A percentile compares a stretch with the other conserved stretches of the same genome.
Conservation (phyloP, 2,888 invertebrate genomes). For the Caenorhabditis auriculariae region DNA sequence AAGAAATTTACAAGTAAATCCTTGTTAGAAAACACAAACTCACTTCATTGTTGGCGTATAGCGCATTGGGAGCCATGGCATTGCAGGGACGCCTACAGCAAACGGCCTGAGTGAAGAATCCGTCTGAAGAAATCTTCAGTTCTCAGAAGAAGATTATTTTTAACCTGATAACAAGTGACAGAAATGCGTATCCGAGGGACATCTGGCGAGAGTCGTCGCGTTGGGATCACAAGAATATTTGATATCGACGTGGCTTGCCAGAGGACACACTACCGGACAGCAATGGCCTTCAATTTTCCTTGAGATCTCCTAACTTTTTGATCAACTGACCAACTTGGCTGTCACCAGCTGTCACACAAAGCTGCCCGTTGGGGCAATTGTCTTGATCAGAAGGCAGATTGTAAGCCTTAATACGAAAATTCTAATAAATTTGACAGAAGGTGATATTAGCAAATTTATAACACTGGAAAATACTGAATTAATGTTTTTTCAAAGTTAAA, state of each 20-base stretch:
- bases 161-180: conserved; percentile 59
- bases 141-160: neutral
- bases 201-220: conserved; percentile 30
- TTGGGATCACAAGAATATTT: conserved; percentile 48
- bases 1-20: too few relatives aligned
- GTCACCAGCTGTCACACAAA: conserved; percentile 56
- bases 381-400: conserved; percentile 50
- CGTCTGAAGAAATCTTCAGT: conserved; percentile 36
- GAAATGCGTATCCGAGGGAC: conserved; percentile 61
- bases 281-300: conserved; percentile 41
- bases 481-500: too few relatives aligned
- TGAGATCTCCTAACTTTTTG: neutral
- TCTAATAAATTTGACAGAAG: too few relatives aligned
- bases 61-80: conserved; percentile 61
- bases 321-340: conserved; percentile 46
- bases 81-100: conserved; percentile 63
- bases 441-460: too few relatives aligned
- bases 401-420: conserved; percentile 31
- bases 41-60: conserved; percentile 56
- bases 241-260: conserved; percentile 51
- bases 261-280: conserved; percentile 60
- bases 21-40: too few relatives aligned
- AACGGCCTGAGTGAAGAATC: conserved; percentile 51
- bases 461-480: too few relatives aligned
- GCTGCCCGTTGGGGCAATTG: conserved; percentile 52